Conservation (phyloP, 2,113 vertebrate species). For the Fulica atra region DNA sequence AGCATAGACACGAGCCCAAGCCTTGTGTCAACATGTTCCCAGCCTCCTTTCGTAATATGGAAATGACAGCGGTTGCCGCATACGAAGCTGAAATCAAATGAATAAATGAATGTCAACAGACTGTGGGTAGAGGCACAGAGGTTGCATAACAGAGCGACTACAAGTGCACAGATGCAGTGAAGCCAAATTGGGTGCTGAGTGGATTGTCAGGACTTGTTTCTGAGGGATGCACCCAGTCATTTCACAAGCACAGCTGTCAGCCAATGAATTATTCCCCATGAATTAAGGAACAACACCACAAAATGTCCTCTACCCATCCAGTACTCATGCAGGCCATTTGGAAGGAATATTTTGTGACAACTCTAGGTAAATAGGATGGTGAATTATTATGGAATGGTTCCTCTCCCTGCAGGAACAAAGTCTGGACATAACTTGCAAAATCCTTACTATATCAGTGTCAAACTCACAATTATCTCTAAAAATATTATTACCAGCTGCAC, state of each 20-base stretch:
- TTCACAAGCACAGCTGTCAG: conserved; percentile 48
- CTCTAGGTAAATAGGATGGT: not conserved
- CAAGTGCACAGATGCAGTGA: conserved; percentile 31
- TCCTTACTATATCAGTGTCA: not conserved
- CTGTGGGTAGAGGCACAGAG: conserved; percentile 28
- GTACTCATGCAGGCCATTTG: not conserved
- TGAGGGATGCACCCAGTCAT: conserved; percentile 15
- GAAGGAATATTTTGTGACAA: not conserved
- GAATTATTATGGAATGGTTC: not conserved
- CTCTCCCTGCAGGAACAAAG: not conserved
- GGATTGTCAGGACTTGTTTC: conserved; percentile 32
- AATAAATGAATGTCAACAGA: conserved; percentile 65
- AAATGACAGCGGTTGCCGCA: conserved; percentile 33
- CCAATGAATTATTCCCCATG: not conserved
- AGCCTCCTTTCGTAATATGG: conserved; percentile 7
- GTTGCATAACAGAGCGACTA: conserved; percentile 21
- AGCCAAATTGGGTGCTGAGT: conserved; percentile 23
- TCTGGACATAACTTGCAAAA: not conserved
- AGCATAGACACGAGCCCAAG: not conserved
- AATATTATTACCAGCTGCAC: not conserved
- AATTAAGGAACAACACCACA: not conserved
- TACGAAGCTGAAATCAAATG: conserved; percentile 44
- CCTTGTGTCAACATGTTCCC: conserved; percentile 36
- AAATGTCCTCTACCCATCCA: not conserved
- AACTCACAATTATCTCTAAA: not conserved